Evolutionary conservation across 2,888 invertebrate species (phyloP).

Genomic region (Archaeoteleia sp.): DNA sequence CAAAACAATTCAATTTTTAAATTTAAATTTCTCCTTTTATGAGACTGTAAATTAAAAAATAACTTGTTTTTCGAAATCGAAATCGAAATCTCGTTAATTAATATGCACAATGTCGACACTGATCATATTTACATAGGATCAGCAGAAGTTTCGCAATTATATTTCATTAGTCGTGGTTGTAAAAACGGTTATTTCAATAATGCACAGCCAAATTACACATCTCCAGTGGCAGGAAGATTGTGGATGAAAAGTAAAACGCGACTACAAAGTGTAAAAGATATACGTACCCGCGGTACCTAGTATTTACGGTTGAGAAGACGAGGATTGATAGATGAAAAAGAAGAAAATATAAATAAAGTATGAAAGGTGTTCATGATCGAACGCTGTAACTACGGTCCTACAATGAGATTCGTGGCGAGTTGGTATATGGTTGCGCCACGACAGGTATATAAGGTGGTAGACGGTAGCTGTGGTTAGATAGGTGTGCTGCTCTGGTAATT

Average conservation of each 20-base stretch:
- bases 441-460: conserved; percentile 45
- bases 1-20: too few relatives aligned
- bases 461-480: conserved; percentile 55
- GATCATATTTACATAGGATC: conserved; percentile 49
- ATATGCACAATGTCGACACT: too few relatives aligned
- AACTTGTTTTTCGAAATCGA: too few relatives aligned
- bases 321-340: conserved; percentile 51
- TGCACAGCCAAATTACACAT: conserved; percentile 49
- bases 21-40: too few relatives aligned
- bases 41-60: too few relatives aligned
- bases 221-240: conserved; percentile 38
- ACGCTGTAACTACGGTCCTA: conserved; percentile 42
- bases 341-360: conserved; percentile 28
- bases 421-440: conserved; percentile 17
- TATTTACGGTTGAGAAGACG: conserved; percentile 47
- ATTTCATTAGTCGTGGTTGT: conserved; percentile 43
- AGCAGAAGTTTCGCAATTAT: conserved; percentile 40
- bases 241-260: conserved; percentile 32
- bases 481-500: conserved; percentile 70
- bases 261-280: conserved; percentile 50
- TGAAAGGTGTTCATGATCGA: conserved; percentile 57
- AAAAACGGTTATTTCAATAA: conserved; percentile 53
- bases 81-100: too few relatives aligned
- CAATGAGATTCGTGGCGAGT: conserved; percentile 50
- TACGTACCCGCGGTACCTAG: conserved; percentile 48